phyloP scores from a whole-genome alignment of 2,113 vertebrate species.

The Scomber colias region DNA sequence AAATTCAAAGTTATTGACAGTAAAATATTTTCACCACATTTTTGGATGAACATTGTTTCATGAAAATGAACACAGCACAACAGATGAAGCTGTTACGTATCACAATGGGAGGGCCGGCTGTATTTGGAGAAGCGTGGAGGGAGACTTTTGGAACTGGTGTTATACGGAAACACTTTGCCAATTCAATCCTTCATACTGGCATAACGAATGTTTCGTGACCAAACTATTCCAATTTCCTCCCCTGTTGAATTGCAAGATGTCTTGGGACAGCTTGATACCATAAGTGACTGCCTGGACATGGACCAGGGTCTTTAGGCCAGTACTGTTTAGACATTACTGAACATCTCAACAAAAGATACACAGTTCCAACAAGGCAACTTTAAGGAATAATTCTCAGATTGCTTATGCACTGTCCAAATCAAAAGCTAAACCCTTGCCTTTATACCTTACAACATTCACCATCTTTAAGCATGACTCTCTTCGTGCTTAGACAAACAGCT shows the following conservation, averaged over 20 bases:
- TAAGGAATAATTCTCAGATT: neutral
- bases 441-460: constrained; percentile 5
- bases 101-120: constrained; percentile 50
- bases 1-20: neutral
- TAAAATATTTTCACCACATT: neutral
- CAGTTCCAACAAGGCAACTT: constrained; percentile 21
- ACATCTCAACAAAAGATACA: constrained; percentile 31
- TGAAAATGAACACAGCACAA: constrained; percentile 3
- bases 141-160: constrained; percentile 47
- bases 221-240: constrained; percentile 58
- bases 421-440: constrained; percentile 5
- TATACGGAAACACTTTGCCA: constrained; percentile 63
- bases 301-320: constrained; percentile 54
- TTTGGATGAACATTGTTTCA: constrained; percentile 13
- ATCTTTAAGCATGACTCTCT: constrained; percentile 11
- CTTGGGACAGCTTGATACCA: constrained; percentile 66
- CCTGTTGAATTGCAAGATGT: constrained; percentile 53
- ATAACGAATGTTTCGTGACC: constrained; percentile 52
- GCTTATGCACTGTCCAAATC: neutral
- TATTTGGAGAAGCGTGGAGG: constrained; percentile 34
- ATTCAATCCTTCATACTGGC: constrained; percentile 72
- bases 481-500: constrained; percentile 37
- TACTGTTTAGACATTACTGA: constrained; percentile 26
- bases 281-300: constrained; percentile 64
- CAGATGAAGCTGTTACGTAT: constrained; percentile 46